Evolutionary conservation across 2,888 invertebrate species (phyloP), one percentile per base, ranked within the genome.

Genomic region (Ichneumon xanthorius): DNA sequence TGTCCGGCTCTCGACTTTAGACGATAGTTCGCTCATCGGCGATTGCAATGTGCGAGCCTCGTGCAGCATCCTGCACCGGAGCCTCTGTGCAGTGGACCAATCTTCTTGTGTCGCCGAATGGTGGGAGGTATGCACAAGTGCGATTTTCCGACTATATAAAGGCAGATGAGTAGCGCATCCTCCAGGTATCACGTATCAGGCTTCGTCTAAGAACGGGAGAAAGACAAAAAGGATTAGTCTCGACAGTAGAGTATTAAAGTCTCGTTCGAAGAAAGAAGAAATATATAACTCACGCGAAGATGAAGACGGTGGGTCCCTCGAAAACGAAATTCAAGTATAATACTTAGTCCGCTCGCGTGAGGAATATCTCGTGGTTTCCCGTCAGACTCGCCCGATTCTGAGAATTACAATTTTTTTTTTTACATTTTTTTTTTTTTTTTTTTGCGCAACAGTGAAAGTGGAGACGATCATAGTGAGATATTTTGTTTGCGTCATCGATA

Each of bases 61-160:
- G 50, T 30, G 30, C 75, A 48, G 72, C 80, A 84, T 80, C 67
- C 40, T 81, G 71, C 67, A 40, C 48, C 40, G 63, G 50, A 79
- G 82, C 75, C 78, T 75, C 82, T 37, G 75, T 75, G 22, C 19
- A 37, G 37, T 75, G 82, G 50, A 78, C 81, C 82, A 85, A 79
- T 80, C 75, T 67, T 65, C 58, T 71, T 55, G 53, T 65, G 72
- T 85, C 81, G 77, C 71, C 45, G 45, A 83, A 65, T 58, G 87
- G 87, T 75, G 92, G 92, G 90, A 89, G 88, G 88, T 87, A 86
- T 89, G 89, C 87, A 89, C 80, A 88, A 87, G 87, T 87, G 87
- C 88, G 90, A 93, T 92, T 92, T 91, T 91, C 91, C 92, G 89
- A 88, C 90, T 93, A 93, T 93, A 93, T 93, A 93, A 93, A 93